Base-by-base conservation (phyloP, 2,888 invertebrate species). In the Cepaea hortensis region DNA sequence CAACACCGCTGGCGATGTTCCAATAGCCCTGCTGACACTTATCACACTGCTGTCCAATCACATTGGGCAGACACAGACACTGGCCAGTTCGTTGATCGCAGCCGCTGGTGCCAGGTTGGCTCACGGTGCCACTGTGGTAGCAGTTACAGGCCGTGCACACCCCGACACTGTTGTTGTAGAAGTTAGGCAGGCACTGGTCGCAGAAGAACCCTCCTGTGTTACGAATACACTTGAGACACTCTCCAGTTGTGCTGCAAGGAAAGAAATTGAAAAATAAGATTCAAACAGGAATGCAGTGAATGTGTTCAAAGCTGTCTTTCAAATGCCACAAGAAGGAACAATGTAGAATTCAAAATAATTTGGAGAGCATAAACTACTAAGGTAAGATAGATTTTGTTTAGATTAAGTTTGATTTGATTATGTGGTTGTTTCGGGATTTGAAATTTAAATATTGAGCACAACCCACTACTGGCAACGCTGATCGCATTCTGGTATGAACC, bases 151-250 rank as follows among this genome's bases (percentile, higher is more conserved):
- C 98, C 98, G 96, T 98, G 6, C 97, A 97, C 81, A 97, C 96
- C 3, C 97, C 97, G 55, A 99, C 95, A 0, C 99, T 98, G 94
- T 99, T 97, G 13, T 99, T 99, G 94, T 97, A 99, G 95, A 96
- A 98, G 88, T 98, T 98, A 88, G 97, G 96, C 90, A 98, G 95
- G 95, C 99, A 99, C 92, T 96, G 96, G 90, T 99, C 98, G 94
- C 99, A 99, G 93, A 97, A 96, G 75, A 96, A 95, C 0, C 99
- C 99, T 75, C 97, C 98, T 0, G 99, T 99, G 93, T 98, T 98
- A 95, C 98, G 97, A 90, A 99, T 98, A 94, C 99, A 99, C 95
- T 99, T 99, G 77, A 98, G 95, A 95, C 99, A 99, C 93, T 98
- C 97, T 35, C 99, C 99, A 6, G 97, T 97, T 0, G 97, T 97